Evolutionary conservation across 1,140 invertebrate species (phyloP), one percentile per base, ranked within the genome.

Genomic region (Macrobrachium nipponense): DNA sequence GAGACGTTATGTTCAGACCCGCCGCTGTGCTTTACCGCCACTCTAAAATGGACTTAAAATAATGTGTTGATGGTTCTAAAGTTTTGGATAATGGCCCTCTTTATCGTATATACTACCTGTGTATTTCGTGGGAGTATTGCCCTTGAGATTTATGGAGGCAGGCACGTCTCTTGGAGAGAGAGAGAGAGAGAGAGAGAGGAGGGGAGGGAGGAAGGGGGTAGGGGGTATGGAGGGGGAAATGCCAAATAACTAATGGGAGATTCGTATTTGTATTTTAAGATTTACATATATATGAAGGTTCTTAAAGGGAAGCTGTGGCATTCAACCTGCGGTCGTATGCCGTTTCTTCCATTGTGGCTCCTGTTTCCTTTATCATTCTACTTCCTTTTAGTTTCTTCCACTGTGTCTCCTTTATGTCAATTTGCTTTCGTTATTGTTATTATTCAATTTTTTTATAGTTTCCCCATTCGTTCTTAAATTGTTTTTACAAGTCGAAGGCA

Each of bases 11-110:
- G 72, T 76, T 76, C 81, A 73, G 58, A 75, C 59, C 61, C 59
- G 44, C 82, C 27, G 27, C 27, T 36, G 27, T 66, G 60, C 82
- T 77, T 76, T 76, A 78, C 82, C 60, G 59, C 75, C 82, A 78
- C 82, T 84, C 64, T 77, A 84, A 84, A 84, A 61, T 51, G 75
- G 82, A 68, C 73, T 76, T 84, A 84, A 58, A 78, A 84, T 84
- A 84, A 84, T 84, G 82, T 84, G 82, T 78, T 84, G 82, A 84
- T 68, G 73, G 73, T 84, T 84, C 77, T 84, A 84, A 84, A 84
- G 82, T 84, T 61, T 27, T 77, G 82, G 82, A 84, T 84, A 84
- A 84, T 84, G 82, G 82, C n/a, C 60, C 68, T 59, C 18, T 84
- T 76, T 78, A 77, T 78, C 23, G 66, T n/a, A 72, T 59, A 59